These are phyloP conservation scores for Cryptus viduatorius DNA, from an alignment of 2,888 invertebrate genomes.

Conservation along the genomic window DNA sequence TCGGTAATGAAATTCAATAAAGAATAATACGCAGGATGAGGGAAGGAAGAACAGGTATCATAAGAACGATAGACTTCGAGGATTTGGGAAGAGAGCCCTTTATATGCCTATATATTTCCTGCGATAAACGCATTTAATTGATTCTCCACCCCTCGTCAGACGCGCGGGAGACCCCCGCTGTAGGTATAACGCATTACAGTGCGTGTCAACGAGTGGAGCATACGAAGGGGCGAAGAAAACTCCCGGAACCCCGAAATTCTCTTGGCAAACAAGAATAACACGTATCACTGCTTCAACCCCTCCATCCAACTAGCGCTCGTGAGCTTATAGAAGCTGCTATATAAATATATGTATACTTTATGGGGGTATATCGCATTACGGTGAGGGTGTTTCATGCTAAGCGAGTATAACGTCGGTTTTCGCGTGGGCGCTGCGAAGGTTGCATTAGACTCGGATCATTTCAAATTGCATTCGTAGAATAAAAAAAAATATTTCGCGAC, in stretches of 20 bases:
- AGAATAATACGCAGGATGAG: background rate
- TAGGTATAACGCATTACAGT: constrained; percentile 24
- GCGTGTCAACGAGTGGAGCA: background rate
- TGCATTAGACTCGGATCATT: background rate
- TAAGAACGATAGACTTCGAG: constrained; percentile 10
- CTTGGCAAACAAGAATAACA: constrained; percentile 74
- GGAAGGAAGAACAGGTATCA: background rate
- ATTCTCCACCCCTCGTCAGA: constrained; percentile 67
- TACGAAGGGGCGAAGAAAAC: constrained; percentile 22
- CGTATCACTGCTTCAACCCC: constrained; percentile 67
- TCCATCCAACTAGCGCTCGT: constrained; percentile 30
- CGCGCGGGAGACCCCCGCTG: background rate
- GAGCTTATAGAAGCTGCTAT: constrained; percentile 25
- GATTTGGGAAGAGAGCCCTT: constrained; percentile 17
- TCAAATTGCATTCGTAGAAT: background rate
- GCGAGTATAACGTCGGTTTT: background rate
- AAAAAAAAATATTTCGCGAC: background rate
- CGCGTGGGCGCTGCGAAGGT: background rate
- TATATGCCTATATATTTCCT: constrained; percentile 63
- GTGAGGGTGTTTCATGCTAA: background rate
- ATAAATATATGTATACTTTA: constrained; percentile 26
- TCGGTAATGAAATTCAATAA: constrained; percentile 2
- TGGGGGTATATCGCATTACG: background rate
- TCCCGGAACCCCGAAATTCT: constrained; percentile 68
- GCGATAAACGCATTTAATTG: constrained; percentile 79